These are phyloP conservation scores for Sinelater perroti DNA, from an alignment of 2,888 invertebrate species.

Conservation along the genomic window DNA sequence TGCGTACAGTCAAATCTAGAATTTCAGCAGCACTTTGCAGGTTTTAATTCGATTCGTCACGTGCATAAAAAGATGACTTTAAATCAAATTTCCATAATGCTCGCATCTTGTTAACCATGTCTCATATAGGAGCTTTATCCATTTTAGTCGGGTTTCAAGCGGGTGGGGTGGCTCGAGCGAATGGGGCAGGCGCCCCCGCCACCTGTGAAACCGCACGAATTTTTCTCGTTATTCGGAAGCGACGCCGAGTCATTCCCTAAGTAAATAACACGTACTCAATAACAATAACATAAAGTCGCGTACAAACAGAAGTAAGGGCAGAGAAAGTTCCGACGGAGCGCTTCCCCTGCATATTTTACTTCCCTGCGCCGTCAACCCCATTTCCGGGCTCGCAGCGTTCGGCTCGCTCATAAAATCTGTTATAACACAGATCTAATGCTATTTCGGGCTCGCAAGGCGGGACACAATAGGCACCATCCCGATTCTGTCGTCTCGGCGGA, in stretches of 20 bases:
- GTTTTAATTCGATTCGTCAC: too few species aligned
- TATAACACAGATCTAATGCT: conserved; percentile 45
- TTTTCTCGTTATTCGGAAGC: neutral
- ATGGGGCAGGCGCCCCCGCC: neutral
- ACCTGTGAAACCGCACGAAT: neutral
- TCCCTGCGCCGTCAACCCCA: conserved; percentile 35
- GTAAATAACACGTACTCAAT: conserved; percentile 29
- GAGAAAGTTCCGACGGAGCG: conserved; percentile 28
- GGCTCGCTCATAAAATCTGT: conserved; percentile 41
- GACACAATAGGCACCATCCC: conserved; percentile 40
- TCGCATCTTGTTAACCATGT: too few species aligned
- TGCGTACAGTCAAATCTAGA: too few species aligned
- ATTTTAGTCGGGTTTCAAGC: too few species aligned
- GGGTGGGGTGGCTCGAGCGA: too few species aligned
- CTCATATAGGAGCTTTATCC: too few species aligned
- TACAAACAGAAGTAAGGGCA: conserved; percentile 27
- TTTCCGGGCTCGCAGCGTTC: conserved; percentile 33
- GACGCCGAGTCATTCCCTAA: conserved; percentile 14
- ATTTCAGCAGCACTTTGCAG: too few species aligned
- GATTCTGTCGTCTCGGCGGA: conserved; percentile 40
- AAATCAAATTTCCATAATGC: too few species aligned
- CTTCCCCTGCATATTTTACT: conserved; percentile 38
- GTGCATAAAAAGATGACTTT: too few species aligned
- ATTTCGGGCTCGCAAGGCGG: conserved; percentile 36
- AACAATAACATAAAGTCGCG: conserved; percentile 34